Conservation (phyloP, 2,113 vertebrate genomes). For the Pygoscelis adeliae region DNA sequence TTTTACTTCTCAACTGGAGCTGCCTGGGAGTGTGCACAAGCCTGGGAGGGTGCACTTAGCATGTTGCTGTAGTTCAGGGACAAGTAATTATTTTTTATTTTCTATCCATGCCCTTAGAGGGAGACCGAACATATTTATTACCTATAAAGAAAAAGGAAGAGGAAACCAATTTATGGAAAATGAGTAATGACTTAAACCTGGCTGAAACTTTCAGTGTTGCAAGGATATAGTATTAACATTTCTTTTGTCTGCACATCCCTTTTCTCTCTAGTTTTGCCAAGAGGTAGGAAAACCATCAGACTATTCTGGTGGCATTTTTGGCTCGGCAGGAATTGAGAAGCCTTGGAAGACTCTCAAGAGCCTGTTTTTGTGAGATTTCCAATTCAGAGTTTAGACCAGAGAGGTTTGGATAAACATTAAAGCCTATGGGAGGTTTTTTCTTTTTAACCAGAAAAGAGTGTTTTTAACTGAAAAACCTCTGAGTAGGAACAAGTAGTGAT, state of each 20-base stretch:
- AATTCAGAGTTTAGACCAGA: constrained; percentile 47
- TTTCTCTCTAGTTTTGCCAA: constrained; percentile 57
- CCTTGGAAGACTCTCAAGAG: constrained; percentile 48
- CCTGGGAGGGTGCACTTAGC: not conserved
- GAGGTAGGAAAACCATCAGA: constrained; percentile 45
- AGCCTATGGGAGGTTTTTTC: constrained; percentile 12
- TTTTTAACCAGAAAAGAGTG: constrained; percentile 19
- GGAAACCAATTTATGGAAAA: not conserved
- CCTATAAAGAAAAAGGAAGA: not conserved
- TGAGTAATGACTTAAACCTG: constrained; percentile 1
- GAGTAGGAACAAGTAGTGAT: constrained; percentile 15
- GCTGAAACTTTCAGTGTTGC: not conserved
- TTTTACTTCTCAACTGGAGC: not conserved
- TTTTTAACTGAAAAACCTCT: constrained; percentile 29
- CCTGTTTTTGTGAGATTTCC: constrained; percentile 57
- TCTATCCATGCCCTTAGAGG: not conserved
- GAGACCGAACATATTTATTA: not conserved
- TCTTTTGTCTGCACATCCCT: constrained; percentile 37
- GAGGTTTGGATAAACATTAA: constrained; percentile 59
- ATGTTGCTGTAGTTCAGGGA: not conserved
- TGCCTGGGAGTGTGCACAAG: not conserved
- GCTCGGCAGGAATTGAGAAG: constrained; percentile 34
- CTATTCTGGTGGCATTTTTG: constrained; percentile 62
- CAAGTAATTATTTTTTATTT: not conserved
- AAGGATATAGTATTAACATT: not conserved